Evolutionary conservation across 2,888 invertebrate species (phyloP), one percentile per base, ranked within the genome.

Genomic region (Deilephila elpenor): DNA sequence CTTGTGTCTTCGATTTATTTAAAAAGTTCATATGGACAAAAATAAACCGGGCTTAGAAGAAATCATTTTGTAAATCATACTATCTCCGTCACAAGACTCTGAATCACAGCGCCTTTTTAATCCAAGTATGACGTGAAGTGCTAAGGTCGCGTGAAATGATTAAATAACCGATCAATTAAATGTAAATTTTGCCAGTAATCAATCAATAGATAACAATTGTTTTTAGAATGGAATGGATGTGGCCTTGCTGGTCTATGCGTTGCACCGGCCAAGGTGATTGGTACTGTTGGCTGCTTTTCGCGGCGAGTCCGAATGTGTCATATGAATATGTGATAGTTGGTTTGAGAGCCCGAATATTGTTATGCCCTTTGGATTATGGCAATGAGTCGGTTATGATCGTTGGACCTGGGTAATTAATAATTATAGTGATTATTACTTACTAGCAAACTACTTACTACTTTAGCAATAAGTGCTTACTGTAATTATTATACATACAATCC

Each of bases 121-220:
- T 25, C 25, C 20, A 25, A 25, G 44, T 67, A 5, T 62, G 7
- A 62, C 6, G 61, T 37, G 11, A 25, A 14, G 44, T 44, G 44
- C 25, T 6, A 17, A 67, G 51, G 17, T 7, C 17, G 17, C 44
- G 44, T 67, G 17, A 25, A 67, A 25, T 64, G 67, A 51, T 67
- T 67, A 67, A 73, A 70, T 59, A 75, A 76, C 74, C 64, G 74
- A 70, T 71, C 67, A 25, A 51, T 67, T 67, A 67, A 67, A 67
- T 20, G 51, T 67, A 20, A 67, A 51, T 67, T 67, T 67, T 67
- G 44, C 8, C 17, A 51, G 67, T 67, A 67, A 67, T 67, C 74
- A 59, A 71, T 84, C 80, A 80, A 83, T 84, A 81, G 79, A 79
- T 83, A 86, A 86, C 86, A 87, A 86, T 86, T 84, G 84, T 79